A percentile compares a stretch with the other conserved stretches of the same genome.
phyloP scores from a whole-genome alignment of 2,888 invertebrate genomes.

The Halocaridina rubra region DNA sequence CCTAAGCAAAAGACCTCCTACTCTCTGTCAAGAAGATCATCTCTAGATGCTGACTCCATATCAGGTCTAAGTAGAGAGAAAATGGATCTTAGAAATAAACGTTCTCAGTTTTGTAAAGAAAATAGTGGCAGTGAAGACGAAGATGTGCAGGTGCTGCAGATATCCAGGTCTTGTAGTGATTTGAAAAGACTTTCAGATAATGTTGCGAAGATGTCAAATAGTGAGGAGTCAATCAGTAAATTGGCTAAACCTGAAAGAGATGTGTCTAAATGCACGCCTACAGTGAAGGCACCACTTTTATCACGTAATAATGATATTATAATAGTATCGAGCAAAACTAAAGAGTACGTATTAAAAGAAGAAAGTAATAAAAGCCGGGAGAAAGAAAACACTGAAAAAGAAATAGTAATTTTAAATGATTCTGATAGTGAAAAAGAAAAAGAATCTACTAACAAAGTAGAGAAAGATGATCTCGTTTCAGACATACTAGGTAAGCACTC shows the following conservation, averaged over 20 bases:
- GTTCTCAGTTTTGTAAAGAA: neutral
- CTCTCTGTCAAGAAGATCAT: constrained; percentile 17
- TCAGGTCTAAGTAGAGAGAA: neutral
- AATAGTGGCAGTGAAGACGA: constrained; percentile 3
- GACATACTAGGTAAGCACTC: neutral
- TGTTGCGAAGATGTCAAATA: too few species aligned
- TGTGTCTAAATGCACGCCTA: too few species aligned
- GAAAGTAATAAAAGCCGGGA: too few species aligned
- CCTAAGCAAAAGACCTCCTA: neutral
- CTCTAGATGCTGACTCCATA: constrained; percentile 23
- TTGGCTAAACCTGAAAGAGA: too few species aligned
- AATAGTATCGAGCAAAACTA: too few species aligned
- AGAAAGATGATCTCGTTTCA: neutral
- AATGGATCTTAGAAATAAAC: neutral
- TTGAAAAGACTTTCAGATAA: too few species aligned
- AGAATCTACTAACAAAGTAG: neutral
- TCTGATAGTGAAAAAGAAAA: neutral
- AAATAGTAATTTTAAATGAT: neutral
- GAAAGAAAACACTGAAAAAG: neutral
- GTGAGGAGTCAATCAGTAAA: too few species aligned
- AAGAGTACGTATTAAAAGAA: neutral
- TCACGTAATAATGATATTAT: too few species aligned
- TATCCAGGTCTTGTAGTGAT: constrained; percentile 16
- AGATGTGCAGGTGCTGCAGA: neutral
- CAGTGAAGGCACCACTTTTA: too few species aligned